Base-by-base conservation (phyloP, 2,888 invertebrate genomes). In the Argyra leucocephala region DNA sequence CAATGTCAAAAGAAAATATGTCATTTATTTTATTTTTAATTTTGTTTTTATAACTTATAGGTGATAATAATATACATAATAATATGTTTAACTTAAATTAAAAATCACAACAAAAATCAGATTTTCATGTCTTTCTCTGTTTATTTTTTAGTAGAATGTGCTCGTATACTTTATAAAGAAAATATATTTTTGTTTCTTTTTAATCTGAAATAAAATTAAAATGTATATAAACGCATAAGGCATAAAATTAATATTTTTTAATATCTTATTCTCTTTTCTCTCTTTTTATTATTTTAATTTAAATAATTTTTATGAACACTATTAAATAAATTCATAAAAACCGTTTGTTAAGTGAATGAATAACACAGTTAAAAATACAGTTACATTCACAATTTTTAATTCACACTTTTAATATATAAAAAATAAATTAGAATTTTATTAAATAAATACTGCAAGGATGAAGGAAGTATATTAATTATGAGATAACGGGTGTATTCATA, bases 121-220 rank as follows among this genome's bases (percentile, higher is more conserved):
- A 10, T 31, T 31, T 6, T 31, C 31, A 31, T 12, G 7, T 26
- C 18, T 48, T 48, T 48, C 18, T 12, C 5, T 48, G 15, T 48
- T 48, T 48, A 12, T 48, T 48, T 48, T 48, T 48, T 18, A 6
- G 12, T 6, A 15, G n/a, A n/a, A n/a, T n/a, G n/a, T n/a, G n/a
- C n/a, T n/a, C n/a, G n/a, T n/a, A n/a, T n/a, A n/a, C n/a, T n/a
- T n/a, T n/a, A n/a, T n/a, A n/a, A n/a, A n/a, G n/a, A n/a, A n/a
- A n/a, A n/a, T n/a, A n/a, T n/a, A n/a, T n/a, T n/a, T n/a, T n/a
- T n/a, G 5, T 48, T 18, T 18, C 15, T 9, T 48, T 48, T 48
- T 48, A 48, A 48, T 48, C 18, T 48, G 18, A 48, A 48, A n/a
- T 48, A 48, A 48, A 48, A 48, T 48, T 48, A 48, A 48, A 48